Evolutionary conservation across 2,113 vertebrate species (phyloP), one percentile per base, ranked within the genome.

Genomic region (Tamias sibiricus): DNA sequence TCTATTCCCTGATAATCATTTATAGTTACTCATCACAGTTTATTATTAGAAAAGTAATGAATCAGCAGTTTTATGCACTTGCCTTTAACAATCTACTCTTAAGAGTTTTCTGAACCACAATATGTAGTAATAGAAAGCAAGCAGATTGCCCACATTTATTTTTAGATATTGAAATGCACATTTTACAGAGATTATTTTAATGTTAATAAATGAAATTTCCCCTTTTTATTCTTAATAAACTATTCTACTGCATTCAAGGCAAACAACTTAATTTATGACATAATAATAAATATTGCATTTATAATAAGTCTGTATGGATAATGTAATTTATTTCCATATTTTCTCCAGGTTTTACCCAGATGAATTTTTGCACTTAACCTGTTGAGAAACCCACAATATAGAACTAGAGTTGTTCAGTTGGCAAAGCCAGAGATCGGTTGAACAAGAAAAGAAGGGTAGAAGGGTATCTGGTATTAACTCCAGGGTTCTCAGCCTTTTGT

Each of bases 31-130:
- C 8, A 16, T 97, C 92, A 96, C 59, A 92, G 40, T 95, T 98
- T 98, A 97, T 98, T 98, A 97, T 97, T 98, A 96, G 74, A 90
- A 97, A 98, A 97, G 26, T 44, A 95, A 90, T 97, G 95, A 98
- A 95, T 98, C 97, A 68, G 84, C 75, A 98, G 19, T 71, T 91
- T 84, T 88, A 42, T 59, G 66, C 7, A 35, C 64, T 90, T 35
- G 77, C 32, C 94, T 96, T 95, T 97, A 94, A 96, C 42, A 93
- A 30, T 37, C 52, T 94, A 49, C 75, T 87, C 84, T 96, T 94
- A 90, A 90, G 49, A 83, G 64, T 85, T 89, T 97, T 87, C 30
- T 62, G 13, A 97, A 94, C 93, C 47, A 96, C 72, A 59, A 13
- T 81, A 35, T 0, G 0, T 49, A 52, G 72, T 95, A 95, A 86